Percentiles rank a stretch among this genome's conserved stretches.
phyloP scores from a whole-genome alignment of 2,888 invertebrate genomes.

The Spodoptera littoralis region DNA sequence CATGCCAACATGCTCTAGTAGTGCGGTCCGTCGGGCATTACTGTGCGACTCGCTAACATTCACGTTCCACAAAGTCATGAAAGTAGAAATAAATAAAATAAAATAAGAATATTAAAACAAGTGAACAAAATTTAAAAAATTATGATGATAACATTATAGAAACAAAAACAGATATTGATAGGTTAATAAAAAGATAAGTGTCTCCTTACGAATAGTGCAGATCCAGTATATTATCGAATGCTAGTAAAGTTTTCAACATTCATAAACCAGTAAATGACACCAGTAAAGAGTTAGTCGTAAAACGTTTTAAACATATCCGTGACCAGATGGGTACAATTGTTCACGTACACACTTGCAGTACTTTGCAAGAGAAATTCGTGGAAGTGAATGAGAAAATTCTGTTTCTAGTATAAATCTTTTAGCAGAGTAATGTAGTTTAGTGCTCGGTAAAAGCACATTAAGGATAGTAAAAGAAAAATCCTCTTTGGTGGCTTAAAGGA shows the following conservation, averaged over 20 bases:
- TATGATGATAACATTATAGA: no score
- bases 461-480: no score
- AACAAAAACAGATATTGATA: no score
- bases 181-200: conserved; percentile 5
- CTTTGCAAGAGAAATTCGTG: conserved; percentile 18
- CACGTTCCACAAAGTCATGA: conserved; percentile 2
- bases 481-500: no score
- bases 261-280: conserved; percentile 17
- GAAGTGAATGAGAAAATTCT: conserved; percentile 12
- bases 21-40: conserved; percentile 9
- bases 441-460: no score
- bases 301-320: conserved; percentile 43
- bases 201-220: conserved; percentile 11
- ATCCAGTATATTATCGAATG: conserved; percentile 13
- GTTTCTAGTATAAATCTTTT: conserved; percentile 17
- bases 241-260: conserved; percentile 18
- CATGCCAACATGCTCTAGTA: conserved; percentile 19
- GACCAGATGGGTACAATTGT: conserved; percentile 34
- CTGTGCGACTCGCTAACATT: conserved; percentile 19
- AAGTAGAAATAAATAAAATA: conserved; percentile 6
- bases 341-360: conserved; percentile 12
- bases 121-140: no score
- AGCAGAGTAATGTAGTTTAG: background rate
- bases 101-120: conserved; percentile 10
- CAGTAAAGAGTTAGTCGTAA: conserved; percentile 32